Base-by-base conservation (phyloP, 2,113 vertebrate species). In the Syngnathoides biaculeatus region DNA sequence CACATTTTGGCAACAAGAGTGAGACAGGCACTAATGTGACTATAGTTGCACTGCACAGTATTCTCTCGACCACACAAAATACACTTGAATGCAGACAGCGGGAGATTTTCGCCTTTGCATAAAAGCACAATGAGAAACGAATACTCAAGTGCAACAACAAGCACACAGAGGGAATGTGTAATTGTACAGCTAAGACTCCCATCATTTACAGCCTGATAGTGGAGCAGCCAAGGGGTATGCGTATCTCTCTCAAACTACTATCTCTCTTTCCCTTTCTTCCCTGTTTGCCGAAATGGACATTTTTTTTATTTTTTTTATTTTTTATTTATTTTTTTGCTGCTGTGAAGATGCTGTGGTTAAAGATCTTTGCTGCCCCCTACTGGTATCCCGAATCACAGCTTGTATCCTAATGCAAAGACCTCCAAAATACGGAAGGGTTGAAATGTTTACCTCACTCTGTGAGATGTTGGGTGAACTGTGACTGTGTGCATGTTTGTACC, bases 311-410 rank as follows among this genome's bases (percentile, higher is more conserved):
- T n/a, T n/a, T n/a, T n/a, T n/a, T n/a, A n/a, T n/a, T n/a, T n/a
- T n/a, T n/a, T n/a, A n/a, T n/a, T n/a, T n/a, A n/a, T n/a, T n/a
- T n/a, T 17, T 57, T 39, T 76, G 70, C 78, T 79, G 76, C 66
- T 2, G 64, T 58, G 14, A 69, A 58, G 38, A 55, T 26, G 15
- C 38, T 47, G 27, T 15, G 19, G 62, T 17, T 22, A 20, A 71
- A 83, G 83, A 64, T 59, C 86, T 84, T 77, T 86, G 79, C 87
- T 87, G 84, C 89, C 90, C 82, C 85, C 90, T 85, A 45, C 56
- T 75, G 91, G 67, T 26, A 0, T 1, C 15, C 1, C 5, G 2
- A 8, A 55, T 24, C 6, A 8, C 20, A 62, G 20, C 15, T 7
- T 11, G 14, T n/a, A 2, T 62, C 60, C 39, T 6, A 62, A 62